Base-by-base conservation (phyloP, 2,888 invertebrate genomes). In the Acronicta alni region DNA sequence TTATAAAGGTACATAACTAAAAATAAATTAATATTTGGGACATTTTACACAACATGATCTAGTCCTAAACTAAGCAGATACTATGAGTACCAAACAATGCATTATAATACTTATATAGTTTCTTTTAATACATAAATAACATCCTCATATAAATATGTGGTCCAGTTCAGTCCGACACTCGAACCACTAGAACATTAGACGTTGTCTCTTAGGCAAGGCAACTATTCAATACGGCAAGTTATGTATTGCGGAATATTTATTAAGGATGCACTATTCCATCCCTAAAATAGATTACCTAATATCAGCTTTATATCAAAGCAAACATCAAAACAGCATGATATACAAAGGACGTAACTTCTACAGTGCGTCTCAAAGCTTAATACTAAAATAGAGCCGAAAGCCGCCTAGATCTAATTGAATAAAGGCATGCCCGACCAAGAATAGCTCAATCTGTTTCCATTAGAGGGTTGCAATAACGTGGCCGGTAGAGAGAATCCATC, bases 381-480 rank as follows among this genome's bases (percentile, higher is more conserved):
- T 57, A 58, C 66, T 67, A 59, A 72, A 75, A 79, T 65, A 74
- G 65, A 73, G 57, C 52, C 32, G 45, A 65, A 67, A 75, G 57
- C 62, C 48, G 56, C 38, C 74, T 49, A 48, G 56, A 38, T 54
- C 61, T 73, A 77, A 77, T 75, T 72, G 57, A 75, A 79, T 71
- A 73, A 75, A 69, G 65, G 60, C 67, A 58, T 58, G 58, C 67
- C 61, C 65, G 39, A 62, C 60, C 57, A 71, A 71, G 78, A 72
- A 76, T 71, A 77, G 72, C 61, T 73, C 82, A 72, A 81, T 81
- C 82, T 79, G 73, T 80, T 74, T 80, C 72, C 74, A 81, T 81
- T 81, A 82, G 62, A 64, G 52, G 45, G 32, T 43, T 63, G 74
- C 72, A 79, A 74, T 81, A 78, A 74, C 75, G 65, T 62, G 48